phyloP scores from a whole-genome alignment of 2,113 vertebrate genomes.

The Numida meleagris region DNA sequence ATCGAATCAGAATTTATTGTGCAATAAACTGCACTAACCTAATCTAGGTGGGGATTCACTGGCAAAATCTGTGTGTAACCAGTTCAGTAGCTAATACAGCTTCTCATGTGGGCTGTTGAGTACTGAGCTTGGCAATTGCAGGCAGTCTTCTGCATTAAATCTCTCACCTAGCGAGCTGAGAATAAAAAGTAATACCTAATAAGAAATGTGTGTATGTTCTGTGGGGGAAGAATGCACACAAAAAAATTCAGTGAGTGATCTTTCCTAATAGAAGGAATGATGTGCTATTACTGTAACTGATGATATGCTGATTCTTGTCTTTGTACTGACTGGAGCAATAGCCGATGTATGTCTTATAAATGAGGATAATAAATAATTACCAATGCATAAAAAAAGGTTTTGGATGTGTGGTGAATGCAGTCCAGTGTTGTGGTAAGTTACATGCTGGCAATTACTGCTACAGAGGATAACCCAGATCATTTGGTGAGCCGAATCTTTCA shows the following conservation, averaged over 20 bases:
- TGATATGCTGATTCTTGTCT: not conserved
- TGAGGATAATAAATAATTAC: not conserved
- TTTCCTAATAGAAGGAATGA: not conserved
- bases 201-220: not conserved
- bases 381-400: not conserved
- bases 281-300: not conserved
- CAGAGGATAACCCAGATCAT: not conserved
- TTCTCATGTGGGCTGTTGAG: not conserved
- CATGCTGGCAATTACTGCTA: rapidly evolving
- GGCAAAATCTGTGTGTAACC: not conserved
- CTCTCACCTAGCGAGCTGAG: not conserved
- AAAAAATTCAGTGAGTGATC: not conserved
- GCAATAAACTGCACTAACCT: not conserved
- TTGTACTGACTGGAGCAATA: not conserved
- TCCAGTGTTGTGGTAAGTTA: not conserved
- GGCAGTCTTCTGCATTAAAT: not conserved
- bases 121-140: not conserved
- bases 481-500: not conserved
- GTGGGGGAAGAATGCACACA: not conserved
- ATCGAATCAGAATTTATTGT: not conserved
- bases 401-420: not conserved
- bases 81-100: not conserved
- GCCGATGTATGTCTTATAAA: not conserved
- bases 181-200: not conserved
- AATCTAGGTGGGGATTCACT: not conserved